Evolutionary conservation across 2,113 vertebrate genomes (phyloP).

Genomic region (Paratilapia polleni): DNA sequence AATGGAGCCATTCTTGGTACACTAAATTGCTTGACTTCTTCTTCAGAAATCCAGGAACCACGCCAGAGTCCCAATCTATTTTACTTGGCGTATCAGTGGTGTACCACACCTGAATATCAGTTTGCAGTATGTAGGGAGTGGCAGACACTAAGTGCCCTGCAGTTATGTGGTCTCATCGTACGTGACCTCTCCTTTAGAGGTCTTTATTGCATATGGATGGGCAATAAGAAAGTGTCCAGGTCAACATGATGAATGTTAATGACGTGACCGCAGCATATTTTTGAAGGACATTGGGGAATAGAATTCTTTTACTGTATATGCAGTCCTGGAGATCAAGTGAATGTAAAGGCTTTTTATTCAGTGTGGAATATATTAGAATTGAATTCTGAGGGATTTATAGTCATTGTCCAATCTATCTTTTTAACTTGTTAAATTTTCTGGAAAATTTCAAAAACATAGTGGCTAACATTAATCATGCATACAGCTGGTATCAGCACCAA

Average conservation of each 20-base stretch:
- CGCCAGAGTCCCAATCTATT: constrained; percentile 39
- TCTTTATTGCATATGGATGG: constrained; percentile 65
- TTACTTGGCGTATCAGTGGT: constrained; percentile 22
- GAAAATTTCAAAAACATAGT: background rate
- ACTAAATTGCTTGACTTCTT: background rate
- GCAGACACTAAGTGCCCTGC: constrained; percentile 41
- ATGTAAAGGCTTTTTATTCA: constrained; percentile 26
- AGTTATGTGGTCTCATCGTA: constrained; percentile 47
- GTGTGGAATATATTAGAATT: background rate
- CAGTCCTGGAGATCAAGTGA: background rate
- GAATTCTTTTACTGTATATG: constrained; percentile 9
- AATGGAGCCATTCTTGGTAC: background rate
- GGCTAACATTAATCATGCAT: background rate
- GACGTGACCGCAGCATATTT: constrained; percentile 30
- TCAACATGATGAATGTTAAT: constrained; percentile 64
- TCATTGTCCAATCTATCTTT: constrained; percentile 7
- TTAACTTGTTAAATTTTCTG: background rate
- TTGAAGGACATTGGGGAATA: constrained; percentile 40
- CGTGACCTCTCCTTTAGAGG: constrained; percentile 50
- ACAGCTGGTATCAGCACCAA: background rate
- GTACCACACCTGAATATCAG: constrained; percentile 56
- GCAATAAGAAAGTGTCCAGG: constrained; percentile 52
- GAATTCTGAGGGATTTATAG: constrained; percentile 1
- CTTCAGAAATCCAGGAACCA: constrained; percentile 4
- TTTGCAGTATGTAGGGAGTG: constrained; percentile 15